Base-by-base conservation (phyloP, 2,797 vertebrate species). In the Coregonus ussuriensis region DNA sequence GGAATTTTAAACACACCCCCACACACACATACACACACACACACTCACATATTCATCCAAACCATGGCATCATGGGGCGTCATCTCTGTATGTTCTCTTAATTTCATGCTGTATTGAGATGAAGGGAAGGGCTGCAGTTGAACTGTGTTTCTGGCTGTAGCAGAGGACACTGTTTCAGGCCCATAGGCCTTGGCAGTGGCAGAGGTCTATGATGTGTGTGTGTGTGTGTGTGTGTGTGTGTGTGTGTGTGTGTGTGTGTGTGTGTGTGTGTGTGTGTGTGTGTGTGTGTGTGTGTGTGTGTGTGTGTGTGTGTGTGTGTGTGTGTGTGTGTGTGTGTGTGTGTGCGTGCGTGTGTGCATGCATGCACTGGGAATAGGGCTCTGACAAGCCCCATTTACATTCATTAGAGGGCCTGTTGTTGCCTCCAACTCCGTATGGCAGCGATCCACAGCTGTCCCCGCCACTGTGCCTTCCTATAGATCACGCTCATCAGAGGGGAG, bases 221-320 rank as follows among this genome's bases (percentile, higher is more conserved):
- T 56, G 71, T 73, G 71, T 73, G 29, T 73, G 53, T 59, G 1
- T 72, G 47, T 72, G 69, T 71, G 69, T 71, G 69, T 51, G 69
- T 71, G 69, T 71, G 69, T 31, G 71, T 54, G 71, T 29, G 52
- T 72, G 71, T 54, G 25, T 73, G 72, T 62, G 52, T 73, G 71
- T 35, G 71, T 56, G 71, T 56, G 71, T 73, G 71, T 73, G 71
- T 73, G 53, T 59, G 47, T 71, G 69, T 31, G 71, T 54, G 71
- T 29, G 52, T 72, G 71, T 54, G 25, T 73, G 72, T 73, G 72
- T n/a, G 72, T 9, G 52, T 72, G 71, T 72, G 21, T 33, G 52
- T 56, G 52, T 72, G 71, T 56, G 16, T 41, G 33, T 62, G 72
- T 18, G 72, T 16, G 11, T 29, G 53, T 18, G 15, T 56, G 53